Conservation (phyloP, 2,113 vertebrate species). For the Alethe castanea region DNA sequence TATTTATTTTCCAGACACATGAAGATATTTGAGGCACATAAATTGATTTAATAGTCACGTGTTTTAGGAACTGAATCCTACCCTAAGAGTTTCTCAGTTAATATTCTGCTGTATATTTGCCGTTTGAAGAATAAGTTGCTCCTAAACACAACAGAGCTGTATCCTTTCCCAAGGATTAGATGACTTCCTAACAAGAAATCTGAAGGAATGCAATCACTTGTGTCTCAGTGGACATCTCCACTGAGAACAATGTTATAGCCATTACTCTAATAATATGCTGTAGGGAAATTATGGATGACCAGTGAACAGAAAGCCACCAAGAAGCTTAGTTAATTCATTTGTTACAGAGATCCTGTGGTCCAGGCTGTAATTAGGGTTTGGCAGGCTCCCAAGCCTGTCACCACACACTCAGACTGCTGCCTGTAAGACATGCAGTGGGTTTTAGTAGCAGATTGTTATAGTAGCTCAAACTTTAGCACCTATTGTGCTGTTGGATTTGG, state of each 20-base stretch:
- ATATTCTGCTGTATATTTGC: background rate
- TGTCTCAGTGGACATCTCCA: background rate
- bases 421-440: background rate
- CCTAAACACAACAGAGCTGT: background rate
- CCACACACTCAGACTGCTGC: background rate
- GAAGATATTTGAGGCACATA: background rate
- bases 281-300: background rate
- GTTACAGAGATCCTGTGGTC: background rate
- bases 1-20: background rate
- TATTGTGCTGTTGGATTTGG: background rate
- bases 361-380: background rate
- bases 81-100: background rate
- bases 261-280: background rate
- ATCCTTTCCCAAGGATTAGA: background rate
- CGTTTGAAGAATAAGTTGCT: background rate
- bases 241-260: background rate
- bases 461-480: background rate
- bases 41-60: background rate
- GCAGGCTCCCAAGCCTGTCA: background rate
- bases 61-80: background rate
- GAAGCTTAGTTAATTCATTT: background rate
- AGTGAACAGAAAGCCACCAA: constrained; percentile 7
- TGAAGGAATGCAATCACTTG: background rate
- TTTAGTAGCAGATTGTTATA: background rate
- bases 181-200: background rate